Percentiles rank a stretch among this genome's conserved stretches.
These are phyloP conservation scores for Chlorops oryzae DNA, from an alignment of 1,140 invertebrate genomes.

Conservation along the genomic window DNA sequence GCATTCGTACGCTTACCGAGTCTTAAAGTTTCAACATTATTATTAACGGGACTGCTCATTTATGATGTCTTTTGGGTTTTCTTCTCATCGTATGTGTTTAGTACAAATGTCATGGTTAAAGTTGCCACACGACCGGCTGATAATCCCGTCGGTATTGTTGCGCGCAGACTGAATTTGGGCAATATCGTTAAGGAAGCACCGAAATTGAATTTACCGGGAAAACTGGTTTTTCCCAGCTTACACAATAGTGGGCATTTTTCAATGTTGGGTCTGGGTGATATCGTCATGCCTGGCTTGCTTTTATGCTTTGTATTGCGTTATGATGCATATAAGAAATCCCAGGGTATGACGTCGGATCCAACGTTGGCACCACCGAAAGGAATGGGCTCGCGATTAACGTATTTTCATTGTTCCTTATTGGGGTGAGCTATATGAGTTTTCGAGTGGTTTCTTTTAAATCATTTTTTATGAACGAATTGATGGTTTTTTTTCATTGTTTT, in stretches of 20 bases:
- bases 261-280: slow-evolving; percentile 93
- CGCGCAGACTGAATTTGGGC: slow-evolving; percentile 82
- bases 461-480: not conserved
- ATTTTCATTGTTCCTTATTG: slow-evolving; percentile 97
- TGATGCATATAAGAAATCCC: slow-evolving; percentile 91
- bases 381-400: slow-evolving; percentile 58
- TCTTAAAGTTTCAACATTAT: slow-evolving; percentile 90
- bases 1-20: slow-evolving; percentile 92
- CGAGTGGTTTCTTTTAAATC: not conserved
- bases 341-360: slow-evolving; percentile 45
- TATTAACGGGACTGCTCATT: slow-evolving; percentile 88
- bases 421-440: slow-evolving; percentile 50
- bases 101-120: slow-evolving; percentile 97
- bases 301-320: slow-evolving; percentile 93
- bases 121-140: slow-evolving; percentile 81
- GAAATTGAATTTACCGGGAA: slow-evolving; percentile 91
- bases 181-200: slow-evolving; percentile 83
- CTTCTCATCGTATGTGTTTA: slow-evolving; percentile 97
- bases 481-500: not conserved
- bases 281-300: slow-evolving; percentile 95
- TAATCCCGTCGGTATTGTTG: slow-evolving; percentile 91
- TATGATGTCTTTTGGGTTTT: slow-evolving; percentile 99
- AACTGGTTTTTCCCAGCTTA: slow-evolving; percentile 94
- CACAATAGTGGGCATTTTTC: slow-evolving; percentile 93
- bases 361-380: slow-evolving; percentile 41